A percentile compares a stretch with the other conserved stretches of the same genome.
Evolutionary conservation across 2,113 vertebrate genomes (phyloP).

Genomic region (Macrotus californicus): DNA sequence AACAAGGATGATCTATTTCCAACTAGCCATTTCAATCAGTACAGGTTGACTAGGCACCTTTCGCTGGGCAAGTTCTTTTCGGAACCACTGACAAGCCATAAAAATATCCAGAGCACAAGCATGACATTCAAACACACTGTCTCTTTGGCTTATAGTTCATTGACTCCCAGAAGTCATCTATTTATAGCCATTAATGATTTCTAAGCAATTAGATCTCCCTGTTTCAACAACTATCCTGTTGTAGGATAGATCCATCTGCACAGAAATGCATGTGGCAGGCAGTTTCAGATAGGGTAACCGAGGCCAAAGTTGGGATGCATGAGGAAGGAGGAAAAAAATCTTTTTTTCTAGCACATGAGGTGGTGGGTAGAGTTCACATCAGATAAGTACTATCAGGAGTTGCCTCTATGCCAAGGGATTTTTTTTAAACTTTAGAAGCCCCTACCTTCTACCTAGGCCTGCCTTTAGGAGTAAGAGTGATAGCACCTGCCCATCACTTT

Average conservation of each 20-base stretch:
- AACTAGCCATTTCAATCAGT: slow-evolving; percentile 67
- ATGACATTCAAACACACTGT: slow-evolving; percentile 76
- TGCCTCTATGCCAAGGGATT: slow-evolving; percentile 65
- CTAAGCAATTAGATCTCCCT: slow-evolving; percentile 73
- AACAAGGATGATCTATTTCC: slow-evolving; percentile 74
- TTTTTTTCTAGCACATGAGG: slow-evolving; percentile 30
- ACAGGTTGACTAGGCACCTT: slow-evolving; percentile 67
- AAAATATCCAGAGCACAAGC: slow-evolving; percentile 73
- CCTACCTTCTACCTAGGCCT: slow-evolving; percentile 65
- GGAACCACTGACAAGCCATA: slow-evolving; percentile 74
- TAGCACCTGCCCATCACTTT: slow-evolving; percentile 53
- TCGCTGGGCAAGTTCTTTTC: slow-evolving; percentile 63
- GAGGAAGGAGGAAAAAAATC: not conserved
- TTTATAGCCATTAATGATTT: slow-evolving; percentile 82
- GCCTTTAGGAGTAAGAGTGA: slow-evolving; percentile 22
- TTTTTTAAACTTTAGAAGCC: slow-evolving; percentile 23
- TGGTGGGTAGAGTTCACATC: slow-evolving; percentile 53
- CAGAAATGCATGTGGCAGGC: slow-evolving; percentile 20
- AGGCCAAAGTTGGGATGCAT: slow-evolving; percentile 33
- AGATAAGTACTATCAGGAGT: slow-evolving; percentile 51
- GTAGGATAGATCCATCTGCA: slow-evolving; percentile 66
- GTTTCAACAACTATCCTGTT: slow-evolving; percentile 70
- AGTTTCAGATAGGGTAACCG: slow-evolving; percentile 35
- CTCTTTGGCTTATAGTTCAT: slow-evolving; percentile 75
- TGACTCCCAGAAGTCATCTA: slow-evolving; percentile 77